phyloP scores from a whole-genome alignment of 2,888 invertebrate species.

The Dichetophora obliterata region DNA sequence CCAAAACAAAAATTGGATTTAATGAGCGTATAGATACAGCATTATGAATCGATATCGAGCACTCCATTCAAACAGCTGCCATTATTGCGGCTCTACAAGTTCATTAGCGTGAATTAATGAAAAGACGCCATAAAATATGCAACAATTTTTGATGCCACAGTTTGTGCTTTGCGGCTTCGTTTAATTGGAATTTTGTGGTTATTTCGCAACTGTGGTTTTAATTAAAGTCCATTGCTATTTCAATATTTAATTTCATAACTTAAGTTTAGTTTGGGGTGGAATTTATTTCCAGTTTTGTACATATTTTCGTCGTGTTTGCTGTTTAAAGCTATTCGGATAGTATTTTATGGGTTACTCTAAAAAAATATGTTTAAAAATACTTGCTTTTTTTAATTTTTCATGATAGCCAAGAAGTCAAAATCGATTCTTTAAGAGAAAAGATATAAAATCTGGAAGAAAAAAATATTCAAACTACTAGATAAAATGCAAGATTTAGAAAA shows the following conservation, averaged over 20 bases:
- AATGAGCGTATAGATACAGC: no score
- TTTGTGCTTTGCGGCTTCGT: conserved; percentile 3
- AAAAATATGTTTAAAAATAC: not conserved
- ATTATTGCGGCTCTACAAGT: conserved; percentile 8
- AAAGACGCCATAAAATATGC: conserved; percentile 23
- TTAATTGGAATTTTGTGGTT: conserved; percentile 23
- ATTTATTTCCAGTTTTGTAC: not conserved
- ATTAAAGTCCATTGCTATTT: not conserved
- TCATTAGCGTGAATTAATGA: conserved; percentile 27
- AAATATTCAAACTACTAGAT: no score
- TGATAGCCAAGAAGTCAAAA: no score
- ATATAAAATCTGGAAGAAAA: no score
- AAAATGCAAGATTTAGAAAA: no score
- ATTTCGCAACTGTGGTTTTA: not conserved
- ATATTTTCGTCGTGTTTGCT: not conserved
- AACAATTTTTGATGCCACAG: conserved; percentile 10
- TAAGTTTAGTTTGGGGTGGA: not conserved
- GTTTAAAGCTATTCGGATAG: not conserved
- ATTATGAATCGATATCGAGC: no score
- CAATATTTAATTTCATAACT: not conserved
- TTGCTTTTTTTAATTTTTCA: no score
- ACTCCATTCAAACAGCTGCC: not conserved
- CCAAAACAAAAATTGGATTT: no score
- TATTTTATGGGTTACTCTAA: not conserved
- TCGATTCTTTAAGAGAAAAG: no score